Evolutionary conservation across 2,113 vertebrate species (phyloP), one percentile per base, ranked within the genome.

Genomic region (Solea solea): DNA sequence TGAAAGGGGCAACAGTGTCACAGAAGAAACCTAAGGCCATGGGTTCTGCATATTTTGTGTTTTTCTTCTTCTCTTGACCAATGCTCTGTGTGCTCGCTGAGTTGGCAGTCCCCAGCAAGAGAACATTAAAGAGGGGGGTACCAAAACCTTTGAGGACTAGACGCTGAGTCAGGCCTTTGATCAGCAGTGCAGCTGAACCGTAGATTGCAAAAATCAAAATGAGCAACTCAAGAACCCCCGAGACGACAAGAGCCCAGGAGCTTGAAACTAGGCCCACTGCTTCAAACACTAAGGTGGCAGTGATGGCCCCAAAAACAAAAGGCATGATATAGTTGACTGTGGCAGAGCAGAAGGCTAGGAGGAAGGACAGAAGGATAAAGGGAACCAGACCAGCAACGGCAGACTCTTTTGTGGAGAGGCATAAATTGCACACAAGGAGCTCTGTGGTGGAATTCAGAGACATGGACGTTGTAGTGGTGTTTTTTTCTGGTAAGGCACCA

Each of bases 281-380:
- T 88, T 97, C 96, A 48, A 97, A 97, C 34, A 94, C 52, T 72
- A 97, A 82, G 8, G 95, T 93, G 3, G 92, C 78, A 0, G 94
- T 94, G 14, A 96, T 94, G 76, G 95, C 94, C 13, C 95, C 95
- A 15, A 96, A 96, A 15, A 96, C 94, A 85, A 97, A 95, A 27
- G 93, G 96, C 95, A 96, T 96, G 86, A 97, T 95, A 86, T 95
- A 96, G 85, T 94, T 97, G 60, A 96, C 93, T 0, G 95, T 96
- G 83, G 95, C 96, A 0, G 95, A 96, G 86, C 96, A 97, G 88
- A 97, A 96, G 59, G 94, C 84, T 4, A 97, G 86, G 67, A 96
- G 80, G 51, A 94, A 93, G 8, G 95, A 94, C 21, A 96, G 93
- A 34, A 94, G 68, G 15, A 95, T 94, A 27, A 95, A 96, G 1